Percentiles rank a stretch among this genome's conserved stretches.
phyloP scores from a whole-genome alignment of 2,797 vertebrate species.

The Platyrinchus mystaceus region DNA sequence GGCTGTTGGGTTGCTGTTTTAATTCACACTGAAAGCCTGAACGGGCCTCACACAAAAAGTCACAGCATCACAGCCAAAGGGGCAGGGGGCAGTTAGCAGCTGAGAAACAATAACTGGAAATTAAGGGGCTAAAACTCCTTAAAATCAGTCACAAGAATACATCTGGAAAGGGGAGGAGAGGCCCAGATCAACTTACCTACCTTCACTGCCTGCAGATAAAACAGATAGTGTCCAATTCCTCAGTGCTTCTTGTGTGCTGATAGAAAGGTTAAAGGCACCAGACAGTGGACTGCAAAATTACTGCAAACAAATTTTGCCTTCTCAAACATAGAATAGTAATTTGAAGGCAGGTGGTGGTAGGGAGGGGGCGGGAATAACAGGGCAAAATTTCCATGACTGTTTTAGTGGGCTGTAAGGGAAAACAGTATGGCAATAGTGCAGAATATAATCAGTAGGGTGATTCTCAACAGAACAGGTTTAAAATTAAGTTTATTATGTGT shows the following conservation, averaged over 20 bases:
- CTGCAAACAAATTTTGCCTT: neutral
- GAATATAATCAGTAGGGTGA: neutral
- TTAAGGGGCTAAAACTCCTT: neutral
- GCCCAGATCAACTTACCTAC: neutral
- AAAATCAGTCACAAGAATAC: neutral
- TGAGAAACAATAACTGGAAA: constrained; percentile 17
- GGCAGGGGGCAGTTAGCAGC: neutral
- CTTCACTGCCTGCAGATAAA: neutral
- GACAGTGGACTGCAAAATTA: neutral
- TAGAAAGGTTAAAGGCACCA: neutral
- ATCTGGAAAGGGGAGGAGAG: neutral
- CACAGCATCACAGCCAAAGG: neutral
- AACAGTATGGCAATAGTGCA: neutral
- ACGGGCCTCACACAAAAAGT: neutral
- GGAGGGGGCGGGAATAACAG: neutral
- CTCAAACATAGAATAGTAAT: neutral
- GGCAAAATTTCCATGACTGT: neutral
- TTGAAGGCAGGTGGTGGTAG: too few species aligned
- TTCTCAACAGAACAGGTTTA: neutral
- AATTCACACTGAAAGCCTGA: neutral
- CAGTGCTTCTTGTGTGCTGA: neutral
- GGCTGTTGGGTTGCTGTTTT: neutral
- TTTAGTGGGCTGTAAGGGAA: neutral
- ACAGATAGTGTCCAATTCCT: neutral
- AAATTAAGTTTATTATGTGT: neutral